A percentile compares a stretch with the other conserved stretches of the same genome.
Evolutionary conservation across 2,797 vertebrate genomes (phyloP).

Genomic region (Gymnoscopelus microlampas): DNA sequence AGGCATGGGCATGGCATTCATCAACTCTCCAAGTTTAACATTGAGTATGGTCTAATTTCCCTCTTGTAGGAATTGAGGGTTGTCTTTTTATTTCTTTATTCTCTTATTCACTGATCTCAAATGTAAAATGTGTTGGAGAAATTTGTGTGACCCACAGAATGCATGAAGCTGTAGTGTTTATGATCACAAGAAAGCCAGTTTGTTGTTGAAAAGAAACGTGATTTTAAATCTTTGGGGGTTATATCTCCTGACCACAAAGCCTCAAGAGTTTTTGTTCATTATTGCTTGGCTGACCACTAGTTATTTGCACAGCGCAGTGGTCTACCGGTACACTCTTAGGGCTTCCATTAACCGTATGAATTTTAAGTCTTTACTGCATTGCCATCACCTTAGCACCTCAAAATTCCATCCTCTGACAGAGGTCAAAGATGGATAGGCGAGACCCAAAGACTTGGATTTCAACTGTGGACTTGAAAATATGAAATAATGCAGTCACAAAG

Average conservation of each 20-base stretch:
- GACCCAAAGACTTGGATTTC: conserved; percentile 11
- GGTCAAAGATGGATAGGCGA: conserved; percentile 2
- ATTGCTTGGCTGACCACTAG: not conserved
- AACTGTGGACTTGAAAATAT: conserved; percentile 2
- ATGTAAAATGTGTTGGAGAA: conserved; percentile 4
- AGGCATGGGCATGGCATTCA: conserved; percentile 62
- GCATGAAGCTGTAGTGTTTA: conserved; percentile 13
- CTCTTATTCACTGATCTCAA: conserved; percentile 9
- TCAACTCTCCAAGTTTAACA: conserved; percentile 20
- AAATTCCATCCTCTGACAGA: conserved; percentile 26
- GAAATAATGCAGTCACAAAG: conserved; percentile 22
- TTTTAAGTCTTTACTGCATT: conserved; percentile 10
- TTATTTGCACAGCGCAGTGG: not conserved
- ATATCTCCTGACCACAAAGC: conserved; percentile 2
- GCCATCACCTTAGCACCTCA: conserved; percentile 22
- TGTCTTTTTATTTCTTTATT: conserved; percentile 18
- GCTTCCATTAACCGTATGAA: not conserved
- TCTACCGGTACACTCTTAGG: not conserved
- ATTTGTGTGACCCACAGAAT: conserved; percentile 10
- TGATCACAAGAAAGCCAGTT: conserved; percentile 20
- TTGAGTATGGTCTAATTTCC: conserved; percentile 21
- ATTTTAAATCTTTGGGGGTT: not conserved
- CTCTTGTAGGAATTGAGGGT: conserved; percentile 14
- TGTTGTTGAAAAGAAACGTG: not conserved
- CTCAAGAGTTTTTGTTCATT: not conserved